phyloP scores from a whole-genome alignment of 2,888 invertebrate species.

The Cephus pygmeus region DNA sequence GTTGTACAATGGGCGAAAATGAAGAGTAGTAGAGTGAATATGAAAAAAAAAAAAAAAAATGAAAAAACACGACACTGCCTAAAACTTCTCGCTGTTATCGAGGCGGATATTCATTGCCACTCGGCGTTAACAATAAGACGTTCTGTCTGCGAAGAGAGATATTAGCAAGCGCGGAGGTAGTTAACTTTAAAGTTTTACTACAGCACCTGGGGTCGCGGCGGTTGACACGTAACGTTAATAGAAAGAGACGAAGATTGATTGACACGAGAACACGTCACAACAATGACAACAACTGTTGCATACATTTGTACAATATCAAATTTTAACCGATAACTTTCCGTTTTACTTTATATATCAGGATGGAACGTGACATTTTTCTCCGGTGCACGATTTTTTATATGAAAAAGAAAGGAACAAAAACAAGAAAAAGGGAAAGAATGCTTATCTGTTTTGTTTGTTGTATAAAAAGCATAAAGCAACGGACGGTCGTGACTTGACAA shows the following conservation, averaged over 20 bases:
- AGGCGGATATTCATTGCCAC: neutral
- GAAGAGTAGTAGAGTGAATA: conserved; percentile 5
- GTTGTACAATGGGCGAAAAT: neutral
- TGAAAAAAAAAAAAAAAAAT: conserved; percentile 15
- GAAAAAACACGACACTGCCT: conserved; percentile 18
- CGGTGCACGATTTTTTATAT: conserved; percentile 36
- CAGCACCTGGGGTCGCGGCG: conserved; percentile 40
- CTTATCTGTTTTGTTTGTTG: conserved; percentile 20
- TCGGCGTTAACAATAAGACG: conserved; percentile 34
- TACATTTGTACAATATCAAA: conserved; percentile 56
- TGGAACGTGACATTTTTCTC: conserved; percentile 40
- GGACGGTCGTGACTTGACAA: neutral
- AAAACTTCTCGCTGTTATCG: conserved; percentile 13
- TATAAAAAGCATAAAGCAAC: conserved; percentile 22
- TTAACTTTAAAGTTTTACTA: conserved; percentile 43
- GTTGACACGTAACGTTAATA: conserved; percentile 42
- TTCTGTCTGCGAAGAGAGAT: conserved; percentile 36
- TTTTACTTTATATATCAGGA: conserved; percentile 46
- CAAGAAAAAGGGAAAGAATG: conserved; percentile 20
- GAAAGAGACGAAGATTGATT: conserved; percentile 21
- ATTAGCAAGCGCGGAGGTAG: conserved; percentile 33
- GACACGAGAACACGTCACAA: neutral
- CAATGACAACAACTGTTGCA: conserved; percentile 33
- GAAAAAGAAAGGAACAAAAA: conserved; percentile 17
- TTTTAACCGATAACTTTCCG: conserved; percentile 48